Conservation (phyloP, 2,888 invertebrate species). For the Melipona beecheii region DNA sequence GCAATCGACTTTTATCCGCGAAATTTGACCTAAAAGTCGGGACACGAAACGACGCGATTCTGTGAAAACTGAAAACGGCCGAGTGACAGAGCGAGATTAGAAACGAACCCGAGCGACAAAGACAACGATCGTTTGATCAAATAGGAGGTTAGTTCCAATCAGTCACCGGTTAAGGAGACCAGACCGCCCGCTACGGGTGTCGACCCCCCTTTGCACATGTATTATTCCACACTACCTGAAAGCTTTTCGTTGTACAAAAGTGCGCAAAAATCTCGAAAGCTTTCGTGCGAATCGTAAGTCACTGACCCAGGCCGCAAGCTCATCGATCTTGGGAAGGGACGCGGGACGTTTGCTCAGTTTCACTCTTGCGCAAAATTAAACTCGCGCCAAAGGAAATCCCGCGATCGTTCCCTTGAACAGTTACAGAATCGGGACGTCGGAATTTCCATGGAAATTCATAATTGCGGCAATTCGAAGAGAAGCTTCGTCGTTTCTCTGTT, state of each 20-base stretch:
- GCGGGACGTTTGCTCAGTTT: constrained; percentile 40
- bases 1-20: background rate
- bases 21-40: background rate
- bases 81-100: background rate
- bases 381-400: constrained; percentile 15
- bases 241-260: constrained; percentile 81
- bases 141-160: constrained; percentile 50
- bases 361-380: constrained; percentile 44
- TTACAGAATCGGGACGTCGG: constrained; percentile 5
- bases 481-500: background rate
- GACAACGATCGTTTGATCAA: constrained; percentile 43
- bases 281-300: constrained; percentile 75
- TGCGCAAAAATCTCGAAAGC: constrained; percentile 73
- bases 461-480: background rate
- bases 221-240: constrained; percentile 80
- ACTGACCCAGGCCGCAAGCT: constrained; percentile 63
- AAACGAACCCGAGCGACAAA: background rate
- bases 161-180: constrained; percentile 51
- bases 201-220: constrained; percentile 72
- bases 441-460: constrained; percentile 1
- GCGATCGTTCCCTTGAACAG: constrained; percentile 23
- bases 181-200: constrained; percentile 47
- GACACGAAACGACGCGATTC: background rate
- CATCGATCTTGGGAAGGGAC: constrained; percentile 56
- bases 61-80: background rate